These are phyloP conservation scores for Clanis bilineata DNA, from an alignment of 2,888 invertebrate species.

Conservation along the genomic window DNA sequence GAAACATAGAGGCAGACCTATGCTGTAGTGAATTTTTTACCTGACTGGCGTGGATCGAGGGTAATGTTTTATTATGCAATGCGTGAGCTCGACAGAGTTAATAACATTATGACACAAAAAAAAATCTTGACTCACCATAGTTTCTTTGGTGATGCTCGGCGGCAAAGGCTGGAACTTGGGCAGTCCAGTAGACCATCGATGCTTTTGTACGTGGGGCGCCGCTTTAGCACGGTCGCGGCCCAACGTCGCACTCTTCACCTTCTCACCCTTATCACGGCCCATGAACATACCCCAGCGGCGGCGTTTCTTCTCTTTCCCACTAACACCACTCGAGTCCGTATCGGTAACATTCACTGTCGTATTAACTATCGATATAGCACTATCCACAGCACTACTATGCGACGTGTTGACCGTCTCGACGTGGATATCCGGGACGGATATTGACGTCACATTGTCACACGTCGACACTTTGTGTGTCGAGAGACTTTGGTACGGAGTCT, in stretches of 20 bases:
- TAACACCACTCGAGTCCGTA: constrained; percentile 41
- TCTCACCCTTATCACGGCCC: constrained; percentile 82
- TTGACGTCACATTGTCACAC: constrained; percentile 68
- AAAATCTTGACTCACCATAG: constrained; percentile 82
- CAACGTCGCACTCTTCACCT: constrained; percentile 85
- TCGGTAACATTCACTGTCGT: constrained; percentile 62
- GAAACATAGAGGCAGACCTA: no score
- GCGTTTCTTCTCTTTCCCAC: constrained; percentile 82
- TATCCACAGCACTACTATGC: constrained; percentile 40
- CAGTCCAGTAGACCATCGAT: constrained; percentile 88
- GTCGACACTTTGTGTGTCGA: constrained; percentile 65
- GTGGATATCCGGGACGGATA: constrained; percentile 47
- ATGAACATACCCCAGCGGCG: constrained; percentile 87
- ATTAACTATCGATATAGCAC: constrained; percentile 53
- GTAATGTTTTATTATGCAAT: no score
- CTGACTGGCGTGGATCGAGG: no score
- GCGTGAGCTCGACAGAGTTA: not conserved
- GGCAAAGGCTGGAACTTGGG: constrained; percentile 87
- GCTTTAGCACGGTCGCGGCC: constrained; percentile 84
- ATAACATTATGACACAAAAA: not conserved
- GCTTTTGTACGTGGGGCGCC: constrained; percentile 76
- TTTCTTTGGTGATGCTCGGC: constrained; percentile 90
- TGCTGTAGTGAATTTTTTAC: no score
- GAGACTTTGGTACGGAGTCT: constrained; percentile 73
- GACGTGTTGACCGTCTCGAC: constrained; percentile 35